phyloP scores from a whole-genome alignment of 2,113 vertebrate species.

The Oenanthe melanoleuca region DNA sequence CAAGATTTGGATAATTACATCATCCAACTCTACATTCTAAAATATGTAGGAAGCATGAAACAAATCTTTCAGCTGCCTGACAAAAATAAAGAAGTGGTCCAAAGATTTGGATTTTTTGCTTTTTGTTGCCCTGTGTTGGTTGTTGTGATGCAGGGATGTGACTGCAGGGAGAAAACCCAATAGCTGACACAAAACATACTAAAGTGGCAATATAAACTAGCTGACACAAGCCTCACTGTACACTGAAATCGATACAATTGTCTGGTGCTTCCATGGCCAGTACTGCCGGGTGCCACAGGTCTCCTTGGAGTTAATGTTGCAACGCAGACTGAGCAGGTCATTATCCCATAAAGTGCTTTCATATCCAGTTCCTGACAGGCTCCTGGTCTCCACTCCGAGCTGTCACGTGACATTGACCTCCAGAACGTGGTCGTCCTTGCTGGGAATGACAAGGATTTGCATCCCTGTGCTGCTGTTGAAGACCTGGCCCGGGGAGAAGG shows the following conservation, averaged over 20 bases:
- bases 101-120: neutral
- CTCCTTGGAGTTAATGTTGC: conserved; percentile 43
- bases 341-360: conserved; percentile 68
- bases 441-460: conserved; percentile 92
- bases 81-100: neutral
- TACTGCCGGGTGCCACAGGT: conserved; percentile 20
- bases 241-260: conserved; percentile 66
- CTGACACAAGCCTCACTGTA: conserved; percentile 67
- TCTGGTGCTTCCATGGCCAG: conserved; percentile 58
- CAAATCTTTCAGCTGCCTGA: conserved; percentile 29
- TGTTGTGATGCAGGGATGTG: neutral
- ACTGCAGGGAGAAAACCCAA: conserved; percentile 20
- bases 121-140: neutral
- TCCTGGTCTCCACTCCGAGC: neutral
- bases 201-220: conserved; percentile 47
- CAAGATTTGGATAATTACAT: conserved; percentile 6
- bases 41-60: conserved; percentile 22
- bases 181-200: conserved; percentile 39
- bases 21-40: conserved; percentile 29
- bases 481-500: conserved; percentile 90
- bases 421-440: conserved; percentile 92
- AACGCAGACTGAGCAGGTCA: conserved; percentile 43
- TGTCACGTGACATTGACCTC: conserved; percentile 96
- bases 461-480: conserved; percentile 85
- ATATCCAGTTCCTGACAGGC: conserved; percentile 20